Evolutionary conservation across 2,797 vertebrate genomes (phyloP), one percentile per base, ranked within the genome.

Genomic region (Bovichtus diacanthus): DNA sequence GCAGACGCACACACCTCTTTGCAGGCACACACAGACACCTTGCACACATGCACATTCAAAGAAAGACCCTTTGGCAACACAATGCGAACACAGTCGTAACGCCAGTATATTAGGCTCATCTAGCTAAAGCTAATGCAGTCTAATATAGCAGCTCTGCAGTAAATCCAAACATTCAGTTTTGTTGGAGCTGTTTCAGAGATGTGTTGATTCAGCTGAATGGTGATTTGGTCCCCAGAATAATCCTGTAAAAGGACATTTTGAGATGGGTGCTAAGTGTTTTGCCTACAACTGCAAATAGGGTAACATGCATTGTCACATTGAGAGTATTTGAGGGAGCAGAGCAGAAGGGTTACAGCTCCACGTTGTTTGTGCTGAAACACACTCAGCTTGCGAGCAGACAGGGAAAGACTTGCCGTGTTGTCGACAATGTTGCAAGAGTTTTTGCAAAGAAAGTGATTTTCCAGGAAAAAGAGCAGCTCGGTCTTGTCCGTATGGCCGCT

Each of bases 251-350:
- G n/a, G 15, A 72, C 16, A 16, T 47, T 56, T 74, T 31, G 18
- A 64, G 71, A 61, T 13, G n/a, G 27, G 31, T 62, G 23, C 15
- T 21, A 66, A 27, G 7, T 80, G 67, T 82, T 46, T 19, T 68
- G 39, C 41, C 54, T 44, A 3, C 46, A 41, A 27, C 56, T 69
- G 47, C 43, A 67, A 58, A 64, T 72, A 55, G 31, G 18, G 19
- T 76, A 64, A 41, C 44, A n/a, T 41, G 62, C 13, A 44, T 76
- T 86, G 78, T 74, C 50, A 84, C 66, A 83, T 73, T 47, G 44
- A 58, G 60, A 76, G 47, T 85, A 71, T 83, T 85, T 77, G 56
- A n/a, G 49, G 76, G 68, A 77, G 76, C 0, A 9, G 58, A 72
- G 72, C 72, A 79, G 60, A 8, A 54, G 68, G 59, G 66, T 78